phyloP scores from a whole-genome alignment of 2,113 vertebrate species.

The Phalacrocorax carbo region DNA sequence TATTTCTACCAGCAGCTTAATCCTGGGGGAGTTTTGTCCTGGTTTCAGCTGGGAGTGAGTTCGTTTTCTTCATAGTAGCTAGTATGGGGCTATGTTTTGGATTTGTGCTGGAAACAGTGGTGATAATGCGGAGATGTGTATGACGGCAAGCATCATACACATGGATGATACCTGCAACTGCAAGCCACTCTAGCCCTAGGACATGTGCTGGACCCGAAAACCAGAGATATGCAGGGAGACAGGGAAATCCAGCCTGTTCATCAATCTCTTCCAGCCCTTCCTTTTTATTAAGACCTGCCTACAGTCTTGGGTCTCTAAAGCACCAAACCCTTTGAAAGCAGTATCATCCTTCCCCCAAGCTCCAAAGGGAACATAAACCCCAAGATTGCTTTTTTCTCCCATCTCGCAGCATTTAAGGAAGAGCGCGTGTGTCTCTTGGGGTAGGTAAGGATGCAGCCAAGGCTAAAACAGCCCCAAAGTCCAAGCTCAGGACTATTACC shows the following conservation, averaged over 20 bases:
- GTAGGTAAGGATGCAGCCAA: neutral
- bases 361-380: neutral
- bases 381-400: neutral
- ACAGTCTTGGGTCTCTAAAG: neutral
- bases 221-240: neutral
- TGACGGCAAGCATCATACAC: too few relatives aligned
- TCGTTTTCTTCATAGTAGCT: too few relatives aligned
- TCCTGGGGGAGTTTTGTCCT: neutral
- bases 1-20: neutral
- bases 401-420: neutral
- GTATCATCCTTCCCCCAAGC: neutral
- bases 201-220: accelerated
- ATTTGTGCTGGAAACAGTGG: too few relatives aligned
- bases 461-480: accelerated
- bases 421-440: neutral
- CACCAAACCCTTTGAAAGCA: neutral
- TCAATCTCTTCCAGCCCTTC: neutral
- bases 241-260: neutral
- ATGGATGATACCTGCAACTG: neutral
- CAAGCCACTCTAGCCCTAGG: neutral
- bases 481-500: neutral
- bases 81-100: too few relatives aligned
- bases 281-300: neutral
- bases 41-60: too few relatives aligned
- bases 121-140: too few relatives aligned